Percentiles rank a stretch among this genome's conserved stretches.
Evolutionary conservation across 2,888 invertebrate genomes (phyloP).

Genomic region (Drosophila suboccidentalis): DNA sequence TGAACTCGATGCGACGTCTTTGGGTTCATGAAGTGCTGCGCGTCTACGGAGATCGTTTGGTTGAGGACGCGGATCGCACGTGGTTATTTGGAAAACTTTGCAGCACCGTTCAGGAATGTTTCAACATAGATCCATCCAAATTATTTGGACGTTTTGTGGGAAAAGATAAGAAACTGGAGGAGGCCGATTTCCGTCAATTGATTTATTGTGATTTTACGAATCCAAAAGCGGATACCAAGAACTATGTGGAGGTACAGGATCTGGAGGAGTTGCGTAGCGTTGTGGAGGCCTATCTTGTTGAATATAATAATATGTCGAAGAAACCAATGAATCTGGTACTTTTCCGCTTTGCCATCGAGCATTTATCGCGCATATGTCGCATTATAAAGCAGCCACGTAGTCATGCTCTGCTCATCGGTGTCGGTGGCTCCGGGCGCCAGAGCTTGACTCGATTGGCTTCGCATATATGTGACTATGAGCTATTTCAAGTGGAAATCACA

Average conservation of each 20-base stretch:
- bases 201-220: constrained; percentile 98
- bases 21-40: constrained; percentile 98
- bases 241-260: constrained; percentile 95
- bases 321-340: constrained; percentile 98
- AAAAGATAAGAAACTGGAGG: constrained; percentile 87
- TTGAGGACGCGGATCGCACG: constrained; percentile 92
- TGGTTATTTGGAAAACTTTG: constrained; percentile 93
- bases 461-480: constrained; percentile 97
- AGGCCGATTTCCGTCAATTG: constrained; percentile 93
- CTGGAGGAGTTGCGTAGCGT: constrained; percentile 92
- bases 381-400: constrained; percentile 96
- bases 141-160: constrained; percentile 90
- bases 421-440: constrained; percentile 97
- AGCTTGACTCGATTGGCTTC: constrained; percentile 95
- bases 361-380: constrained; percentile 95
- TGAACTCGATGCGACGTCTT: constrained; percentile 94
- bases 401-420: constrained; percentile 95
- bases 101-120: constrained; percentile 87
- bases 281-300: constrained; percentile 94
- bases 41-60: constrained; percentile 96
- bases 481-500: constrained; percentile 96
- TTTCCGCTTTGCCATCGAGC: constrained; percentile 97
- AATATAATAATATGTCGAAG: constrained; percentile 97
- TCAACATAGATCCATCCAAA: constrained; percentile 89
- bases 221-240: constrained; percentile 94